These are phyloP conservation scores for Trematocara caparti DNA, from an alignment of 2,797 vertebrate genomes.

Conservation along the genomic window DNA sequence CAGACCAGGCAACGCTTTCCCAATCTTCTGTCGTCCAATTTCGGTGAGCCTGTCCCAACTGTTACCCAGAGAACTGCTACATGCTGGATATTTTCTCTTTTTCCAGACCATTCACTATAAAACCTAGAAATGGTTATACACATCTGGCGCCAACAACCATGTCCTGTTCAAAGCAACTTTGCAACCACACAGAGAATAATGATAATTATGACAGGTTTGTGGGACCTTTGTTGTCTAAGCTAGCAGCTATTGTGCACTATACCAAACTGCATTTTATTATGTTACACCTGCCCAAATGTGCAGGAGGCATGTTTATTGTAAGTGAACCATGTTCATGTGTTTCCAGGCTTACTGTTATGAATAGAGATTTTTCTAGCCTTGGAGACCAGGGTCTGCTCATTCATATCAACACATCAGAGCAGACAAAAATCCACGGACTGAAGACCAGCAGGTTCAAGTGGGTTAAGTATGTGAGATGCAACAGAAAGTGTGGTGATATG, in stretches of 20 bases:
- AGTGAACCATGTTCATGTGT: background rate
- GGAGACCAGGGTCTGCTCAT: background rate
- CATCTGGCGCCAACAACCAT: background rate
- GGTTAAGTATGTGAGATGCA: constrained; percentile 43
- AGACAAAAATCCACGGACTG: background rate
- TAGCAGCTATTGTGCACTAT: background rate
- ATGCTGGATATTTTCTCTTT: background rate
- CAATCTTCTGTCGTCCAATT: background rate
- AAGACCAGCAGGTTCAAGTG: constrained; percentile 14
- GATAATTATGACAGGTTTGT: background rate
- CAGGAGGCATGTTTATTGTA: background rate
- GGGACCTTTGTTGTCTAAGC: background rate
- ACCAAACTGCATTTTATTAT: background rate
- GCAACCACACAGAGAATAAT: background rate
- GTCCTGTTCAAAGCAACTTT: background rate
- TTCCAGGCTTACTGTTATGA: background rate
- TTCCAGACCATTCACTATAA: background rate
- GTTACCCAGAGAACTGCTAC: background rate
- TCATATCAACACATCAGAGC: background rate
- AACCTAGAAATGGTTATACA: background rate
- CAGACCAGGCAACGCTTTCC: background rate
- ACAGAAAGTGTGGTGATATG: constrained; percentile 19
- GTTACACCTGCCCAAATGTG: background rate
- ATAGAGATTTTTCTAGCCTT: background rate
- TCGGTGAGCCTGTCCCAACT: background rate